These are phyloP conservation scores for Lasaia peninsularis DNA, from an alignment of 1,140 invertebrate species.

Conservation along the genomic window DNA sequence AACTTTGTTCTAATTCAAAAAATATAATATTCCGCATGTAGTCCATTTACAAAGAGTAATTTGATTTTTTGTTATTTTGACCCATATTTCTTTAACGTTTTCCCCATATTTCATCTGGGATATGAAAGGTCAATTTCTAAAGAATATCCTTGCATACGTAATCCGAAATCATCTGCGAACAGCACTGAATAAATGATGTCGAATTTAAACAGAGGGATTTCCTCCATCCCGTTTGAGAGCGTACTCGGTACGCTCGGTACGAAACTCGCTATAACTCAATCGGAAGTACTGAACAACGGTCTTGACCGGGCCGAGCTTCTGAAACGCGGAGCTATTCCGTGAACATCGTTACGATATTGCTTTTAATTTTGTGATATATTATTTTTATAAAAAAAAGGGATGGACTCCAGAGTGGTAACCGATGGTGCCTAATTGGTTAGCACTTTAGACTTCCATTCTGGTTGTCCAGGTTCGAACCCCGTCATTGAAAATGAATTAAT, in stretches of 20 bases:
- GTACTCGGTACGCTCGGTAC: not conserved
- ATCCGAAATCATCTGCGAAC: conserved; percentile 9
- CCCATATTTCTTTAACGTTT: conserved; percentile 6
- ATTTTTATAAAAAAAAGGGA: too few species aligned
- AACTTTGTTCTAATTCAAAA: too few species aligned
- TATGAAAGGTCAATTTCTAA: conserved; percentile 8
- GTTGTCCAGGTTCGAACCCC: too few species aligned
- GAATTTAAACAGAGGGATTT: conserved; percentile 25
- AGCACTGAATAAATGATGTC: conserved; percentile 23
- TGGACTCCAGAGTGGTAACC: too few species aligned
- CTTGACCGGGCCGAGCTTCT: not conserved
- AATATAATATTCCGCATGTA: too few species aligned
- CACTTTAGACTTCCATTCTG: too few species aligned
- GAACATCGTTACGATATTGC: not conserved
- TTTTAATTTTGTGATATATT: not conserved
- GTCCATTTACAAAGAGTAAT: too few species aligned
- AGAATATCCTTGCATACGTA: conserved; percentile 12
- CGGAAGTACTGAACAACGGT: conserved; percentile 9
- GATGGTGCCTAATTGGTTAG: too few species aligned
- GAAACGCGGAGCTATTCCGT: not conserved
- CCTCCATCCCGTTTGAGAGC: conserved; percentile 11
- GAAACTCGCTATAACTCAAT: conserved; percentile 20
- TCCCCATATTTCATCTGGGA: conserved; percentile 2
- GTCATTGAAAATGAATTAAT: too few species aligned
- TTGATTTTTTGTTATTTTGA: not conserved